phyloP scores from a whole-genome alignment of 1,140 invertebrate species.

The Holcopasites calliopsidis region DNA sequence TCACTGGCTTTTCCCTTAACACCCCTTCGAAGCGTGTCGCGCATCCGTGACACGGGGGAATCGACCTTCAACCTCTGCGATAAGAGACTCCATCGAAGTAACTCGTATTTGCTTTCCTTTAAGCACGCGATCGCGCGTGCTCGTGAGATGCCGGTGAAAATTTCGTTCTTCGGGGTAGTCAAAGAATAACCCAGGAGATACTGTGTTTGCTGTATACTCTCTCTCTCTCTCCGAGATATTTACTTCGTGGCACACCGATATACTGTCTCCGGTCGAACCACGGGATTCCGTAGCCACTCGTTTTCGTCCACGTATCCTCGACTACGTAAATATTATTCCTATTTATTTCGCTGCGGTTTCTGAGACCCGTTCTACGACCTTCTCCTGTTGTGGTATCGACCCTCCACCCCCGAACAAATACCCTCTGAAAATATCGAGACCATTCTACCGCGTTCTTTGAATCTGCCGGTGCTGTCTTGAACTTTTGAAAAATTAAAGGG shows the following conservation, averaged over 20 bases:
- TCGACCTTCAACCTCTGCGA: neutral
- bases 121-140: neutral
- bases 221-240: too few relatives aligned
- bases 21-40: neutral
- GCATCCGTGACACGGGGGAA: neutral
- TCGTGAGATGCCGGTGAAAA: neutral
- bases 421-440: constrained; percentile 4
- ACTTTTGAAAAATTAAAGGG: too few relatives aligned
- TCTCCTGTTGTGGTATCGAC: neutral
- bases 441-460: too few relatives aligned
- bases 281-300: neutral
- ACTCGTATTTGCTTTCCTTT: constrained; percentile 1
- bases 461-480: too few relatives aligned
- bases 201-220: constrained; percentile 10
- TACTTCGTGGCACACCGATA: neutral
- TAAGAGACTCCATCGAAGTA: neutral
- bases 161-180: too few relatives aligned
- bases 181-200: too few relatives aligned
- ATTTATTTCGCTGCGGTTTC: constrained; percentile 8
- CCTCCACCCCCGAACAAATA: neutral
- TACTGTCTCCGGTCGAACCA: constrained; percentile 26
- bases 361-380: neutral
- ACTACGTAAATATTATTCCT: constrained; percentile 32
- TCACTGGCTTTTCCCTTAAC: neutral
- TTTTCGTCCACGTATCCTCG: neutral